Percentiles rank a stretch among this genome's conserved stretches.
These are phyloP conservation scores for Heterotilapia buettikoferi DNA, from an alignment of 2,113 vertebrate species.

Conservation along the genomic window DNA sequence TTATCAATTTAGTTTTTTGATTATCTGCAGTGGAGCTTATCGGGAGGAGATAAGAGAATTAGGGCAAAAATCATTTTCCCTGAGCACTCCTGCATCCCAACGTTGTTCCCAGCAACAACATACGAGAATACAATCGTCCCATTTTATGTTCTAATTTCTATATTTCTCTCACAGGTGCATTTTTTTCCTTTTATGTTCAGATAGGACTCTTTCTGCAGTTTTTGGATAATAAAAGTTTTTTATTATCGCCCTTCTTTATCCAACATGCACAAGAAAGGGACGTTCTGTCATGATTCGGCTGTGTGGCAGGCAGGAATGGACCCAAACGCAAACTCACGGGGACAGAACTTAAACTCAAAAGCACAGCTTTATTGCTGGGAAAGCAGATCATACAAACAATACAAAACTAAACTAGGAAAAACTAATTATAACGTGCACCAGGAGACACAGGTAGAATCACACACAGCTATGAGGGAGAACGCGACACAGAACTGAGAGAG, in stretches of 20 bases:
- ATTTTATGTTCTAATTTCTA: background rate
- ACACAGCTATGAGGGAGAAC: too few species aligned
- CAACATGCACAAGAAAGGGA: background rate
- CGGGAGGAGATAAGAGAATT: conserved; percentile 42
- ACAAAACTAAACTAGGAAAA: too few species aligned
- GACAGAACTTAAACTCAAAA: too few species aligned
- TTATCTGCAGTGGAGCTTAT: conserved; percentile 57
- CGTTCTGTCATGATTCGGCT: too few species aligned
- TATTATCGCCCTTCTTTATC: background rate
- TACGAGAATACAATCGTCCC: background rate
- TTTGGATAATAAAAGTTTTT: background rate
- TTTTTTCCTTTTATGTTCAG: background rate
- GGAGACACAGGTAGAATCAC: too few species aligned
- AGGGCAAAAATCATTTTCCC: background rate
- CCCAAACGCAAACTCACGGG: too few species aligned
- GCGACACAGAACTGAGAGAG: too few species aligned
- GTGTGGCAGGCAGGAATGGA: too few species aligned
- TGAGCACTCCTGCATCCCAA: background rate
- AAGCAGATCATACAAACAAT: too few species aligned
- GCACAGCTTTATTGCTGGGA: too few species aligned
- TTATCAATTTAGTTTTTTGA: conserved; percentile 47
- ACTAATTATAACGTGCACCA: too few species aligned
- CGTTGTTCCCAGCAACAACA: background rate
- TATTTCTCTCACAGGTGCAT: background rate
- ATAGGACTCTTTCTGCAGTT: background rate